Conservation (phyloP, 2,797 vertebrate species). For the Girardinus metallicus region DNA sequence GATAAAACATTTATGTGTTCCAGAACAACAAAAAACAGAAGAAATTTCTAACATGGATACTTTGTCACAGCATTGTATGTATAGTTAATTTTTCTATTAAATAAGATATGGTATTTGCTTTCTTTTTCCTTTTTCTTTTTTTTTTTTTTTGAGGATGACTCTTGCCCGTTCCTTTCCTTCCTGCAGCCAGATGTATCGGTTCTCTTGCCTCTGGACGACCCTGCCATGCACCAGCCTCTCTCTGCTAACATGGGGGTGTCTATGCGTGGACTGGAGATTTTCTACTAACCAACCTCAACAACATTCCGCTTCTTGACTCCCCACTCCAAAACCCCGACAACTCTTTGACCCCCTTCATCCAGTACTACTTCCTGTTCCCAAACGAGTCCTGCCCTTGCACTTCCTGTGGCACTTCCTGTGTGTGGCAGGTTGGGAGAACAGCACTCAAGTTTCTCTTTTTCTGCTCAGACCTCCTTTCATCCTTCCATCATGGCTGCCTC, state of each 20-base stretch:
- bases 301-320: constrained; percentile 71
- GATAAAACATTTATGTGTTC: neutral
- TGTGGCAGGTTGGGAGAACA: constrained; percentile 81
- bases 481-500: constrained; percentile 56
- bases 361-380: constrained; percentile 74
- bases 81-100: constrained; percentile 32
- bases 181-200: constrained; percentile 87
- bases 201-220: constrained; percentile 86
- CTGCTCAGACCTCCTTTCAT: constrained; percentile 62
- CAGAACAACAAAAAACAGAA: neutral
- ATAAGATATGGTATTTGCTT: constrained; percentile 32
- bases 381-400: constrained; percentile 69
- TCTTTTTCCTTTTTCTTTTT: constrained; percentile 23
- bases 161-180: constrained; percentile 77
- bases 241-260: constrained; percentile 87
- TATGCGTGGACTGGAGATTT: constrained; percentile 86
- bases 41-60: neutral
- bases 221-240: constrained; percentile 85
- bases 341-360: constrained; percentile 69
- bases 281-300: constrained; percentile 84
- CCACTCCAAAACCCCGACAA: constrained; percentile 49
- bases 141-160: constrained; percentile 73
- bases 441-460: constrained; percentile 66
- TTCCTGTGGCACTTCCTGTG: constrained; percentile 81
- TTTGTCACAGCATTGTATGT: constrained; percentile 4